Conservation (phyloP, 2,797 vertebrate species). For the Silurus aristotelis region DNA sequence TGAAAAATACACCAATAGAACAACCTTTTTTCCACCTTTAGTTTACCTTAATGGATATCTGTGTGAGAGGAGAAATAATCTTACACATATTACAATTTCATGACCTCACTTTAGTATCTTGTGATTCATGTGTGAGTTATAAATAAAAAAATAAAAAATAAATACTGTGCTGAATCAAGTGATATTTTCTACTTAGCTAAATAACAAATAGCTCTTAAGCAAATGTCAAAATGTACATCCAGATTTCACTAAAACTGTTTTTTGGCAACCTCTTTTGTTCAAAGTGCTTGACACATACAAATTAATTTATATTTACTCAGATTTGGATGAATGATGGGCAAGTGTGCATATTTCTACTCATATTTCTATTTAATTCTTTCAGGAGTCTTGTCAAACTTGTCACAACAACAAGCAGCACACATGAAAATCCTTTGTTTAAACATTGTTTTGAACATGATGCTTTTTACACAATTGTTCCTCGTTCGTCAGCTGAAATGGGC, state of each 20-base stretch:
- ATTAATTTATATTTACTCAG: not conserved
- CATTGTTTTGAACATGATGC: not conserved
- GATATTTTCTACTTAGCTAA: not conserved
- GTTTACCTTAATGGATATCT: no score
- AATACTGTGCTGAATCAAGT: not conserved
- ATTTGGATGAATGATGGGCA: not conserved
- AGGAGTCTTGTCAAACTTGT: not conserved
- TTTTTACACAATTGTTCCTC: not conserved
- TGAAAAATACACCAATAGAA: no score
- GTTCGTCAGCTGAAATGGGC: not conserved
- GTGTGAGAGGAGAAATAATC: not conserved
- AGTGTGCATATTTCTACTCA: not conserved
- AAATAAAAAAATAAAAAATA: not conserved
- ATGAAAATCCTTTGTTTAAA: not conserved
- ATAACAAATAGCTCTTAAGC: not conserved
- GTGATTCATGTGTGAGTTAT: not conserved
- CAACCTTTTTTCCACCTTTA: no score
- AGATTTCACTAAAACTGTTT: not conserved
- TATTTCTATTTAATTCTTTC: not conserved
- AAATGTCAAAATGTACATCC: no score
- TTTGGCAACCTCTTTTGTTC: not conserved
- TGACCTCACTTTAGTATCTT: not conserved
- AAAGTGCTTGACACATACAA: not conserved
- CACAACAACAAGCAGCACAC: not conserved
- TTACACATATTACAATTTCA: not conserved